Percentiles rank a stretch among this genome's conserved stretches.
phyloP scores from a whole-genome alignment of 2,888 invertebrate species.

The Aelia acuminata region DNA sequence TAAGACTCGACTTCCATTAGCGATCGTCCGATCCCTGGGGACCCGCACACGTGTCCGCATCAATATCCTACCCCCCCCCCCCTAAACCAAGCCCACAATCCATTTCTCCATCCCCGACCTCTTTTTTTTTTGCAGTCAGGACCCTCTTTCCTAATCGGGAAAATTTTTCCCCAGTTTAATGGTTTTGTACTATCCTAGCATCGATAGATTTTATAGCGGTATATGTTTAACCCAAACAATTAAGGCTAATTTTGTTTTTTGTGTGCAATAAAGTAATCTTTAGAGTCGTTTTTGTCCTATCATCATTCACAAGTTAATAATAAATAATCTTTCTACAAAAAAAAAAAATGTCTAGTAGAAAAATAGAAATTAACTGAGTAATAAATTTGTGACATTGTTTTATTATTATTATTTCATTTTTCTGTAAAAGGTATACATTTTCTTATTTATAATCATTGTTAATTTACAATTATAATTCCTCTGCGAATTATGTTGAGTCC shows the following conservation, averaged over 20 bases:
- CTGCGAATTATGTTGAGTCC: too few relatives aligned
- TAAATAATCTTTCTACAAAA: too few relatives aligned
- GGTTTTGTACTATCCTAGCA: background rate
- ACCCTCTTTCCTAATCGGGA: background rate
- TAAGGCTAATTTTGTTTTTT: background rate
- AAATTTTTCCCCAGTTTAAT: background rate
- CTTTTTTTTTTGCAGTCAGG: background rate
- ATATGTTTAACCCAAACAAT: background rate
- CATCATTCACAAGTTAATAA: too few relatives aligned
- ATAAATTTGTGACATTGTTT: too few relatives aligned
- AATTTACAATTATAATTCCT: too few relatives aligned
- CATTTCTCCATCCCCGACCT: background rate
- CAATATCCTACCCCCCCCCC: background rate
- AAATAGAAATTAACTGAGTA: too few relatives aligned
- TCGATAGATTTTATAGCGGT: background rate
- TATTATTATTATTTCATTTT: too few relatives aligned
- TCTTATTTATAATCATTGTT: too few relatives aligned
- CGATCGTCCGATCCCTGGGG: background rate
- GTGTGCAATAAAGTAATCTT: too few relatives aligned
- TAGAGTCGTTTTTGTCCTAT: too few relatives aligned
- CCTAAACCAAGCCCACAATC: background rate
- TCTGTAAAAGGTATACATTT: too few relatives aligned
- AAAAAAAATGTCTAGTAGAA: too few relatives aligned
- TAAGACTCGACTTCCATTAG: background rate
- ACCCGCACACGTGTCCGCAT: conserved; percentile 1